Evolutionary conservation across 2,888 invertebrate genomes (phyloP).

Genomic region (Nemoura dubitans): DNA sequence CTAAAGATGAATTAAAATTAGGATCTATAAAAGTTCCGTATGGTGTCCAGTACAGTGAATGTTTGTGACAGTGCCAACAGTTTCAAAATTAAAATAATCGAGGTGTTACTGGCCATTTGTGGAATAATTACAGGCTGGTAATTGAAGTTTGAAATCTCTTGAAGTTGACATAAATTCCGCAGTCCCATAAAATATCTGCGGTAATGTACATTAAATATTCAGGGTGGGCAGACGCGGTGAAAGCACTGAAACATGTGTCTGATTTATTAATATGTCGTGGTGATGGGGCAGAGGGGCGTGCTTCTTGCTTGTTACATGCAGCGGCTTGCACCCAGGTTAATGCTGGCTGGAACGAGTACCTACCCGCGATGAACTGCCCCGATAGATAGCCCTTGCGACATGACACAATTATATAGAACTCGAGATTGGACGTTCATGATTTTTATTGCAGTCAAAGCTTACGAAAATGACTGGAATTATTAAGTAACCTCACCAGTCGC

Average conservation of each 20-base stretch:
- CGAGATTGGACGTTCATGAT: no score
- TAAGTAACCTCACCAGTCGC: no score
- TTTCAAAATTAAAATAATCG: not conserved
- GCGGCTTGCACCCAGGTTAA: not conserved
- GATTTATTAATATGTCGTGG: not conserved
- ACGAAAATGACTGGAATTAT: no score
- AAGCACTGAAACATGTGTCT: constrained; percentile 7
- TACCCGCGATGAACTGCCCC: no score
- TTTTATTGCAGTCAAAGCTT: no score
- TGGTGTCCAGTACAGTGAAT: not conserved
- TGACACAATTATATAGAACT: no score
- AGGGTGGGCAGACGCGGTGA: not conserved
- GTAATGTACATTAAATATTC: constrained; percentile 4
- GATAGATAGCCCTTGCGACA: no score
- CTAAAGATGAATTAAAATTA: no score
- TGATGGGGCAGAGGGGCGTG: not conserved
- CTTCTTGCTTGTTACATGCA: not conserved
- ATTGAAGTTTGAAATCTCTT: constrained; percentile 12
- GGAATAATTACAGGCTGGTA: not conserved
- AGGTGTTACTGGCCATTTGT: not conserved
- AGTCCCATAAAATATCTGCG: not conserved
- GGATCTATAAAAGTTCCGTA: no score
- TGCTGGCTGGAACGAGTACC: not conserved
- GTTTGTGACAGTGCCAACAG: not conserved
- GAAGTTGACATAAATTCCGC: constrained; percentile 4